Evolutionary conservation across 1,140 invertebrate species (phyloP).

Genomic region (Heliconius himera): DNA sequence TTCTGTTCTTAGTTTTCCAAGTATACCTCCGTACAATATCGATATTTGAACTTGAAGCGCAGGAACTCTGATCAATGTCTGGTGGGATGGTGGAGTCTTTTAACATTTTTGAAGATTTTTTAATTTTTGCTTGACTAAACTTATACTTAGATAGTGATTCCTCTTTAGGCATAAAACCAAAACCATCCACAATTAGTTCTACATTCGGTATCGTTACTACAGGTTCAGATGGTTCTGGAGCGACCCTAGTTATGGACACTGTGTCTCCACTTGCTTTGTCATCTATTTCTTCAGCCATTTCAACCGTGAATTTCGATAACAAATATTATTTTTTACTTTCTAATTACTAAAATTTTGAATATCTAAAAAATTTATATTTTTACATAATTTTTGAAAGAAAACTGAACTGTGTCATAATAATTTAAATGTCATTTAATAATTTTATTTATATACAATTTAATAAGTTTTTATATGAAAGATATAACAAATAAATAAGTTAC

Average conservation of each 20-base stretch:
- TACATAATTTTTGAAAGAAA: not conserved
- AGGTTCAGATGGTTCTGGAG: constrained; percentile 33
- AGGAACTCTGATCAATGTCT: constrained; percentile 50
- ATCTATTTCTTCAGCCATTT: constrained; percentile 60
- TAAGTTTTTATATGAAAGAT: not conserved
- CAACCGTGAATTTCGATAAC: constrained; percentile 43
- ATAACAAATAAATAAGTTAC: not conserved
- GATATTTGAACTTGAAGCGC: constrained; percentile 68
- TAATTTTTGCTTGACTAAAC: constrained; percentile 31
- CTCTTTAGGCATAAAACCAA: constrained; percentile 71
- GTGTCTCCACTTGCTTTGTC: constrained; percentile 60
- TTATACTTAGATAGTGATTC: not conserved
- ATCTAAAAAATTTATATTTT: not conserved
- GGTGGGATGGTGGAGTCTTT: constrained; percentile 40
- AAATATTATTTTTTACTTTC: not conserved
- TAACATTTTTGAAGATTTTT: constrained; percentile 39
- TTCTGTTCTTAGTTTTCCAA: constrained; percentile 84
- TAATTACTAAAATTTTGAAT: not conserved
- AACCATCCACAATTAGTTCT: constrained; percentile 68
- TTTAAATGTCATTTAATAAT: not conserved
- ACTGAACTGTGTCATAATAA: not conserved
- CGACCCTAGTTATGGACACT: constrained; percentile 39
- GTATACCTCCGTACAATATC: constrained; percentile 83
- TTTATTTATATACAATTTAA: not conserved
- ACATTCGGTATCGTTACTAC: constrained; percentile 59